Evolutionary conservation across 2,113 vertebrate species (phyloP), one percentile per base, ranked within the genome.

Genomic region (Oxygymnocypris stewartii): DNA sequence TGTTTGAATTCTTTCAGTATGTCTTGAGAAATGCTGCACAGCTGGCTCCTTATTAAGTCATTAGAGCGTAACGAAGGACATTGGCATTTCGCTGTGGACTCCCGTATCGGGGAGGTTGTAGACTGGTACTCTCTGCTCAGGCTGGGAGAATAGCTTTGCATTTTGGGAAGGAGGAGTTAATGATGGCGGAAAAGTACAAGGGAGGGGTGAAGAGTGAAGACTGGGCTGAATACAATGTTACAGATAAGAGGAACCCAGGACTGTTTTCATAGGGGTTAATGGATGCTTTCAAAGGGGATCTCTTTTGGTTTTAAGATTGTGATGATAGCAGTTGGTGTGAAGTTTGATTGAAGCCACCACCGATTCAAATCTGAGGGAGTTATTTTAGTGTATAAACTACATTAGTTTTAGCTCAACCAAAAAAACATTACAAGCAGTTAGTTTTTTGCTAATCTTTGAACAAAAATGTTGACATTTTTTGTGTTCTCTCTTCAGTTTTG

Each of bases 61-160:
- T 75, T 61, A 88, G 25, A 37, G 77, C 51, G 13, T 92, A 91
- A 92, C 83, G 91, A 90, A 90, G 81, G 85, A 65, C 75, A 51
- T 69, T 91, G 90, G 88, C 73, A 88, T 93, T 79, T 69, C 83
- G 35, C 76, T 51, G 63, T 65, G 73, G 42, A 23, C 83, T 35
- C 44, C 16, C 13, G 28, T 59, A 18, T 61, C 1, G 0, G 13
- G 25, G 28, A 77, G 40, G 44, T 82, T 65, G 25, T 35, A 2
- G 28, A 25, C 20, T 75, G 67, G 20, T 28, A 10, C 63, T 76
- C 69, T 85, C n/a, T 69, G 12, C 67, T 54, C n/a, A 35, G 44
- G 44, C 67, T 61, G 71, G 77, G 85, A 73, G 6, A 51, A 37
- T 31, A n/a, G 67, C 40, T 82, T 49, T 82, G 47, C 47, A 37